These are phyloP conservation scores for Galeopterus variegatus DNA, from an alignment of 2,113 vertebrate species.

Conservation along the genomic window DNA sequence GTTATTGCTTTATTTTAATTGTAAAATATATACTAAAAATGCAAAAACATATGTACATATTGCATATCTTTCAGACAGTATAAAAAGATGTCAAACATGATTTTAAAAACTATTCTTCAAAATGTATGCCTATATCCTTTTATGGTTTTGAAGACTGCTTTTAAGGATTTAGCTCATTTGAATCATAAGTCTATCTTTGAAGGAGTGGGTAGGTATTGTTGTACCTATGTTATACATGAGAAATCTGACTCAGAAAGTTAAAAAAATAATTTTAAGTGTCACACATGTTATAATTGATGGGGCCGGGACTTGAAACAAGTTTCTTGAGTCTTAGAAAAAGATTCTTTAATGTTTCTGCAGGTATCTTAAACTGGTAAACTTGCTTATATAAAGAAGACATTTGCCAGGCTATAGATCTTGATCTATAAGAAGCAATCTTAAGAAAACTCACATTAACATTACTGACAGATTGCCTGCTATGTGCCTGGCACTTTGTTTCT, in stretches of 20 bases:
- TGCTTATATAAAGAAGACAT: not conserved
- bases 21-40: not conserved
- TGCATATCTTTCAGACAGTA: not conserved
- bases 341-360: not conserved
- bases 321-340: not conserved
- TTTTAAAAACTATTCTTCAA: not conserved
- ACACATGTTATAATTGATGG: not conserved
- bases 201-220: not conserved
- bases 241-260: not conserved
- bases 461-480: not conserved
- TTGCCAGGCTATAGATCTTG: not conserved
- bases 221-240: not conserved
- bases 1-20: conserved; percentile 20
- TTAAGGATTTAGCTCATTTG: not conserved
- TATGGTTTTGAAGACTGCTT: not conserved
- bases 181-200: not conserved
- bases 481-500: not conserved
- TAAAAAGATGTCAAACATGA: not conserved
- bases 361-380: not conserved
- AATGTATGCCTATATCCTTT: not conserved
- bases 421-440: not conserved
- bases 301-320: not conserved
- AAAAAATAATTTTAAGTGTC: not conserved
- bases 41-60: not conserved
- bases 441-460: not conserved